Percentiles rank a stretch among this genome's conserved stretches.
Evolutionary conservation across 2,113 vertebrate genomes (phyloP).

Genomic region (Urocolius indicus): DNA sequence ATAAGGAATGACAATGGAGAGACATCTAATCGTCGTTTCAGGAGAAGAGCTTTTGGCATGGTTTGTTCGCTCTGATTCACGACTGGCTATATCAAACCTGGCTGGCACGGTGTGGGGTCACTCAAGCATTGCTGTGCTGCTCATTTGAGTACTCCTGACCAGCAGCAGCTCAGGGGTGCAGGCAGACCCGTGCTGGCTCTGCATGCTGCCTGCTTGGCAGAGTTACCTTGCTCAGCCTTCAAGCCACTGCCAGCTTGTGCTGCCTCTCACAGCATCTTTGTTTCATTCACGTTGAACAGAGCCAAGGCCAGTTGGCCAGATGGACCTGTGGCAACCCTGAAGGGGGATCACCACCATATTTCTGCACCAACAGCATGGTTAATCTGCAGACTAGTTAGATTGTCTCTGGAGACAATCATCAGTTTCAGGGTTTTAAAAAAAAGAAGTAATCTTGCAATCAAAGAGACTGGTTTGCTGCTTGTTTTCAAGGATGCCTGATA

Average conservation of each 20-base stretch:
- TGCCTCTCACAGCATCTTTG: rapidly evolving
- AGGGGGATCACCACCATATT: rapidly evolving
- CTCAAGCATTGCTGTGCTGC: not conserved
- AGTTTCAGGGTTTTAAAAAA: not conserved
- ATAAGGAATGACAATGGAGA: not conserved
- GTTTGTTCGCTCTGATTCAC: not conserved
- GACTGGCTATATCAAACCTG: not conserved
- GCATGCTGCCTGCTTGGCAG: not conserved
- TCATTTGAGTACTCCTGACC: not conserved
- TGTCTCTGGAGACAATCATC: rapidly evolving
- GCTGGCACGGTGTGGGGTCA: not conserved
- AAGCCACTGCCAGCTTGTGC: rapidly evolving
- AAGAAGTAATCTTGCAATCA: not conserved
- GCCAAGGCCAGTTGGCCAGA: rapidly evolving
- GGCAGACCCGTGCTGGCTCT: not conserved
- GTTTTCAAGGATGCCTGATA: not conserved
- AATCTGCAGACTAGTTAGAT: not conserved
- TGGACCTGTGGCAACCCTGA: not conserved
- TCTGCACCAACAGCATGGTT: not conserved
- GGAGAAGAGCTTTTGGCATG: not conserved
- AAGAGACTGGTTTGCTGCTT: not conserved
- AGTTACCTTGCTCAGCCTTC: rapidly evolving
- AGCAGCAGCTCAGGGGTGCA: not conserved
- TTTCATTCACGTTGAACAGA: rapidly evolving
- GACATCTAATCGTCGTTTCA: not conserved